Evolutionary conservation across 2,113 vertebrate species (phyloP), one percentile per base, ranked within the genome.

Genomic region (Rhinoptilus africanus): DNA sequence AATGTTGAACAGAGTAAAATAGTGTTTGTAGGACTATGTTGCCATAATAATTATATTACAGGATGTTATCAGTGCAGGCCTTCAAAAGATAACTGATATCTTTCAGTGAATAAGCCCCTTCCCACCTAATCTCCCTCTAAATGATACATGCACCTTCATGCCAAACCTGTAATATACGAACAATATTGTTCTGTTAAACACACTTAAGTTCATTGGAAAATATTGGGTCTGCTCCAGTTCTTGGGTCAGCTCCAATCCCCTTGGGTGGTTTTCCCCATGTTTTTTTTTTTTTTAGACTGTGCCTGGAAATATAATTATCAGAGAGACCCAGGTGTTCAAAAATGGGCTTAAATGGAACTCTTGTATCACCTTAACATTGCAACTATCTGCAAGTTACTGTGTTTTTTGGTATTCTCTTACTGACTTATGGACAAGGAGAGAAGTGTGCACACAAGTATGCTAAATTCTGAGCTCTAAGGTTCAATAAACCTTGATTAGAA

Each of bases 381-480:
- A 60, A 12, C 53, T 68, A 4, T 30, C n/a, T 78, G 18, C 3
- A 35, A 21, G 19, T 2, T 64, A 5, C n/a, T n/a, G 6, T n/a
- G 34, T 3, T 12, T 11, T 77, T 57, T 43, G 14, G 6, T 63
- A 8, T 4, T 73, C 14, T 35, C 51, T 30, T 2, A 26, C 22
- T 59, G 59, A 20, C 3, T 2, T 16, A 28, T 1, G 68, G 75
- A 30, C 34, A 50, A 62, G 66, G 41, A 72, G 26, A 21, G 35
- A 69, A 57, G 21, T 0, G 0, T n/a, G 22, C 30, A 34, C 5
- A 13, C 7, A 34, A 32, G 34, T 17, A 34, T 79, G 45, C 48
- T 68, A 15, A 82, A 63, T 78, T 72, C 59, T 64, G 64, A 67
- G 62, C 68, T 84, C 54, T 63, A 71, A 74, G 21, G 35, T 89